phyloP scores from a whole-genome alignment of 2,797 vertebrate species.

The Thaleichthys pacificus region DNA sequence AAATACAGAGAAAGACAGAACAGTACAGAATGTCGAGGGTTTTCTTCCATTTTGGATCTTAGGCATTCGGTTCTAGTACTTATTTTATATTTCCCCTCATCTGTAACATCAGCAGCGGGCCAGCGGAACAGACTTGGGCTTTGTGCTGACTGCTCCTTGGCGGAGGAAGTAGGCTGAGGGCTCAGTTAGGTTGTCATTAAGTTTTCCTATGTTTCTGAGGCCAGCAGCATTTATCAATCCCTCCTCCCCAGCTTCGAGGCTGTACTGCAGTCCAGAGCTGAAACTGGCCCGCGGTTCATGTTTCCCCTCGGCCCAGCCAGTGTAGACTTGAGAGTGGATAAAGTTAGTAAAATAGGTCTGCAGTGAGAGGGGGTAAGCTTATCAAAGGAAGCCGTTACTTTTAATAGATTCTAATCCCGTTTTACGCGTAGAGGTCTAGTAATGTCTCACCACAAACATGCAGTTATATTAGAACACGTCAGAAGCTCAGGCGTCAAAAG shows the following conservation, averaged over 20 bases:
- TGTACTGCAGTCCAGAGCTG: background rate
- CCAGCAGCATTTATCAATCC: background rate
- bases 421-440: conserved; percentile 11
- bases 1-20: conserved; percentile 1
- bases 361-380: conserved; percentile 32
- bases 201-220: background rate
- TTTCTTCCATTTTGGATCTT: conserved; percentile 17
- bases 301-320: background rate
- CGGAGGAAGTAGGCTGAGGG: background rate
- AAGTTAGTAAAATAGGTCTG: background rate
- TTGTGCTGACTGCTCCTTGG: conserved; percentile 4
- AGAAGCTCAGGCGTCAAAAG: background rate
- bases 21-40: conserved; percentile 6
- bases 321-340: background rate
- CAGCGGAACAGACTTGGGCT: background rate
- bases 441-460: conserved; percentile 7
- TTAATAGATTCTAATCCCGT: conserved; percentile 39
- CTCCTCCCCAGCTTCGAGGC: background rate
- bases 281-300: background rate
- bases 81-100: conserved; percentile 8
- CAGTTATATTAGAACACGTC: background rate
- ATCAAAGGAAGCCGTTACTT: conserved; percentile 47
- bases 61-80: conserved; percentile 1
- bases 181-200: background rate
- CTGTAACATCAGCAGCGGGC: background rate